Evolutionary conservation across 2,113 vertebrate species (phyloP), one percentile per base, ranked within the genome.

Genomic region (Numenius arquata): DNA sequence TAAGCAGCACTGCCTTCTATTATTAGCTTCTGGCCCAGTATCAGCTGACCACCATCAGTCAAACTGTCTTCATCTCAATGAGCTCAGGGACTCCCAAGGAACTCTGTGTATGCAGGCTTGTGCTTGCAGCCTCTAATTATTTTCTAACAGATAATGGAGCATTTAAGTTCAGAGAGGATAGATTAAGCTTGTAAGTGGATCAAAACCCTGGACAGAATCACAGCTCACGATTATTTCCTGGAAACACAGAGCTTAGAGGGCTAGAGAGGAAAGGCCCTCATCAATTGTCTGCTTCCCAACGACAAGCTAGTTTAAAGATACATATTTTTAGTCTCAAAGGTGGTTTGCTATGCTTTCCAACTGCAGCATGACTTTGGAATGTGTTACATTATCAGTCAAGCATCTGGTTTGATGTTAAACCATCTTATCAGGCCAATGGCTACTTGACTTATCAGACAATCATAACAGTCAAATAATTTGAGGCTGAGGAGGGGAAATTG

Each of bases 51-150:
- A 97, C 80, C 94, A 97, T 97, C 95, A 86, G 26, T 97, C 98
- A 98, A 97, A 78, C 76, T 96, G 97, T 90, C 95, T 90, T 97
- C 72, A 87, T 85, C 95, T 97, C 97, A 98, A 97, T 90, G 98
- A 98, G 97, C 96, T 98, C 80, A 89, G 98, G 95, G 98, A 97
- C 95, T 98, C 96, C 96, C 95, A 93, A 92, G 83, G 87, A 98
- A 96, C 91, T 93, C 94, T 74, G 84, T 50, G 75, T 72, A 96
- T 94, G 90, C 95, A 95, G 96, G 90, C 95, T 96, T 95, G 67
- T 90, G 95, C 97, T 97, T 93, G 92, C 65, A 97, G 93, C 76
- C 79, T 94, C 95, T 98, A 98, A 98, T 98, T 98, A 98, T 98
- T 98, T 98, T 96, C 95, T 90, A 97, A 97, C 91, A 97, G 94